phyloP scores from a whole-genome alignment of 2,797 vertebrate species.

The Eulemur rubriventer region DNA sequence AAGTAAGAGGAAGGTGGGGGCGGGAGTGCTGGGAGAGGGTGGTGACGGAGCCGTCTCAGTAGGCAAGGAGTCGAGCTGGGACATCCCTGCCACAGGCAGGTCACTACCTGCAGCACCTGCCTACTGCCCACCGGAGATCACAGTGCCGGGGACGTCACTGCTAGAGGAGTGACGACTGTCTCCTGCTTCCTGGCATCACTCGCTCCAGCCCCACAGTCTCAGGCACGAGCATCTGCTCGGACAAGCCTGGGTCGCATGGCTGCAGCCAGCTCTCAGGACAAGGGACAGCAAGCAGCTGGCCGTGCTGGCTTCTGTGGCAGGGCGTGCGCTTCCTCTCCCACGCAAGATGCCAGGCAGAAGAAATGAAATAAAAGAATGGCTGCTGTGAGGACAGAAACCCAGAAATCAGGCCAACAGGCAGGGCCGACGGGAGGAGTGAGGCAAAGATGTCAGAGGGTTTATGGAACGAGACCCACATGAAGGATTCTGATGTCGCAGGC shows the following conservation, averaged over 20 bases:
- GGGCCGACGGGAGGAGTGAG: neutral
- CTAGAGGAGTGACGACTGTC: neutral
- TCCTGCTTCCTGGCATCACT: neutral
- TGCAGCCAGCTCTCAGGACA: neutral
- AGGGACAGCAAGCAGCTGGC: neutral
- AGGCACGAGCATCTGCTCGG: neutral
- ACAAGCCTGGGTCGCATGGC: neutral
- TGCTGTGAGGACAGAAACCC: neutral
- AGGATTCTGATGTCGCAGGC: neutral
- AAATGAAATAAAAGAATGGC: neutral
- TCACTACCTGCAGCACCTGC: no score
- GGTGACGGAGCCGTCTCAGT: neutral
- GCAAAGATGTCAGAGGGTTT: neutral
- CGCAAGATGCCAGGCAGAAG: neutral
- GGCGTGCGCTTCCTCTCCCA: neutral
- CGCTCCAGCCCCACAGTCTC: neutral
- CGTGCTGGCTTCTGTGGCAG: neutral
- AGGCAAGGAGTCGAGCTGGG: neutral
- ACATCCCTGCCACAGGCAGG: accelerated
- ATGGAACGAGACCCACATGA: neutral
- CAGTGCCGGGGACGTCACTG: neutral
- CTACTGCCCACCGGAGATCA: neutral
- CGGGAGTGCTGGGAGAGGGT: neutral
- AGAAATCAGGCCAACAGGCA: neutral
- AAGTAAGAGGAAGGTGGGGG: neutral